Percentiles rank a stretch among this genome's conserved stretches.
phyloP scores from a whole-genome alignment of 2,888 invertebrate species.

The Xylota sylvarum region DNA sequence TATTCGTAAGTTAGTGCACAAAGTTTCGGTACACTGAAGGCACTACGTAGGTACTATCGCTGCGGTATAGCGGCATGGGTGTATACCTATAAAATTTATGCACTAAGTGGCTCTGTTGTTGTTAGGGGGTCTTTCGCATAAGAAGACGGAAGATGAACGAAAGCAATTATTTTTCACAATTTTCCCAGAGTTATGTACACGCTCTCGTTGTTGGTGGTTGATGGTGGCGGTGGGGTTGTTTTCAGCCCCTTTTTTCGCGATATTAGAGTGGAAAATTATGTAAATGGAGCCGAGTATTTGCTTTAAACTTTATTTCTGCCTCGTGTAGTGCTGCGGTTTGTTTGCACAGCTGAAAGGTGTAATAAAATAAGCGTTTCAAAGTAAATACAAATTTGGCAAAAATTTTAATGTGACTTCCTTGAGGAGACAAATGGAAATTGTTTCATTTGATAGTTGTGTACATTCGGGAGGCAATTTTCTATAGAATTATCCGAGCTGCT shows the following conservation, averaged over 20 bases:
- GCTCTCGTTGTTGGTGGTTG: conserved; percentile 36
- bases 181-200: conserved; percentile 34
- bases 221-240: conserved; percentile 24
- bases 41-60: no score
- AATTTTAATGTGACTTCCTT: conserved; percentile 7
- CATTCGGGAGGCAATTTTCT: background rate
- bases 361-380: conserved; percentile 47
- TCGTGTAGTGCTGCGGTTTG: conserved; percentile 46
- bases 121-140: background rate
- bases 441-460: background rate
- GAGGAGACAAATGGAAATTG: conserved; percentile 6
- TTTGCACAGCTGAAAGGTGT: conserved; percentile 49
- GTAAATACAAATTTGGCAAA: conserved; percentile 36
- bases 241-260: conserved; percentile 34
- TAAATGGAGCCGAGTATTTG: conserved; percentile 52
- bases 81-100: conserved; percentile 33
- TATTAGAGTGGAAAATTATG: conserved; percentile 62
- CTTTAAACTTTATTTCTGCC: conserved; percentile 55
- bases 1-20: conserved; percentile 25
- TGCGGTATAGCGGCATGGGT: background rate
- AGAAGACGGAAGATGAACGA: conserved; percentile 26
- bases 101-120: conserved; percentile 21
- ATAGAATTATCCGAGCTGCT: background rate
- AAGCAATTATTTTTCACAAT: conserved; percentile 62
- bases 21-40: conserved; percentile 10